Evolutionary conservation across 2,113 vertebrate genomes (phyloP).

Genomic region (Paramisgurnus dabryanus): DNA sequence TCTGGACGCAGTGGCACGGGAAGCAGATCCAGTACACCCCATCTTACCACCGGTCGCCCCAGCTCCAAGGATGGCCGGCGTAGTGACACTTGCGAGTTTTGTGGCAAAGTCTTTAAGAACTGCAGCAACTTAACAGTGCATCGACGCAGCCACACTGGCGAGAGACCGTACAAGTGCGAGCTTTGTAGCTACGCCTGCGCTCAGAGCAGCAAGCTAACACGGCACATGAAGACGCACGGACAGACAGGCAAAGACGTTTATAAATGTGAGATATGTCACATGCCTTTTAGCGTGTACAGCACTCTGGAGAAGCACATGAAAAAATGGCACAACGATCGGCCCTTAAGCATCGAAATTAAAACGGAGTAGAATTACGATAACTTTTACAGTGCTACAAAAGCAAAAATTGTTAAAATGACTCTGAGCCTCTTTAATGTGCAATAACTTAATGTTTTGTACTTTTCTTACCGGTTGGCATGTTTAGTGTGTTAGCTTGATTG

Average conservation of each 20-base stretch:
- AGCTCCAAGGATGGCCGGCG: constrained; percentile 97
- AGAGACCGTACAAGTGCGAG: constrained; percentile 98
- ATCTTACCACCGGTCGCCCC: constrained; percentile 74
- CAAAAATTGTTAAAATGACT: constrained; percentile 96
- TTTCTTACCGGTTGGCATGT: constrained; percentile 91
- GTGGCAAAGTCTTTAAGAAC: constrained; percentile 99
- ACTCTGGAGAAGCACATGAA: constrained; percentile 99
- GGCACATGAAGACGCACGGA: constrained; percentile 99
- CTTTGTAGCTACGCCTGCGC: constrained; percentile 99
- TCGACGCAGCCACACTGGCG: constrained; percentile 98
- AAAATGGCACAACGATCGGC: constrained; percentile 99
- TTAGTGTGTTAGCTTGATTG: constrained; percentile 91
- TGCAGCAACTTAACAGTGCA: constrained; percentile 99
- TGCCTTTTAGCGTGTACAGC: constrained; percentile 99
- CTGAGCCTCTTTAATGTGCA: constrained; percentile 99
- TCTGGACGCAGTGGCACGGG: constrained; percentile 94
- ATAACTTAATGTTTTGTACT: constrained; percentile 99
- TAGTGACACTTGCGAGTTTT: constrained; percentile 98
- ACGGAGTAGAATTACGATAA: constrained; percentile 83
- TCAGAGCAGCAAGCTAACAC: constrained; percentile 99
- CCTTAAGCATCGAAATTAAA: constrained; percentile 98
- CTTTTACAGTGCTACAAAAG: constrained; percentile 69
- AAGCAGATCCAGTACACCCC: constrained; percentile 72
- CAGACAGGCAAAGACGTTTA: constrained; percentile 99
- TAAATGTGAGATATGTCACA: constrained; percentile 99